phyloP scores from a whole-genome alignment of 2,888 invertebrate species.

The Nymphalis urticae region DNA sequence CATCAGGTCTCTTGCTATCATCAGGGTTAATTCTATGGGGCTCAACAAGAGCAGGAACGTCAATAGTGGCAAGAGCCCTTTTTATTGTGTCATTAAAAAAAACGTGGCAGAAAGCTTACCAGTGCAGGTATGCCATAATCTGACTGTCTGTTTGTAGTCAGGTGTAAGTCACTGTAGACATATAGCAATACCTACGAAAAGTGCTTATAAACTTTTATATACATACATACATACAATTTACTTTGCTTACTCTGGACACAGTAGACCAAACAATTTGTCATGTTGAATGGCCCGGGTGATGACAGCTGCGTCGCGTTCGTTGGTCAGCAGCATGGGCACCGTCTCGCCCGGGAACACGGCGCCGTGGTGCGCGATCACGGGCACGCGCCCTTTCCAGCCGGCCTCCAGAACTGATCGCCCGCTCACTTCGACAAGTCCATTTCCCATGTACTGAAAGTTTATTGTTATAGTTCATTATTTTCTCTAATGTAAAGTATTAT shows the following conservation, averaged over 20 bases:
- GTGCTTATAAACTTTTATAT: neutral
- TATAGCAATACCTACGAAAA: neutral
- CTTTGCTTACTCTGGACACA: slow-evolving; percentile 66
- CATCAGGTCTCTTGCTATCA: no score
- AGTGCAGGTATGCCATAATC: no score
- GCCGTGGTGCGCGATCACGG: slow-evolving; percentile 61
- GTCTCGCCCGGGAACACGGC: slow-evolving; percentile 76
- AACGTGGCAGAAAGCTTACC: no score
- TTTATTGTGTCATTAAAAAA: no score
- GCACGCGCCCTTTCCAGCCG: slow-evolving; percentile 67
- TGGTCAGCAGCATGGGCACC: slow-evolving; percentile 68
- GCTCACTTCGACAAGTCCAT: slow-evolving; percentile 51
- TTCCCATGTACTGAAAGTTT: slow-evolving; percentile 66
- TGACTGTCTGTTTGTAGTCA: no score
- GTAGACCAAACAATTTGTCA: slow-evolving; percentile 67
- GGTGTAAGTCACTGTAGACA: no score
- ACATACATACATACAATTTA: no score
- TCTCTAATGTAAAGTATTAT: neutral
- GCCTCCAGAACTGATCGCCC: slow-evolving; percentile 67
- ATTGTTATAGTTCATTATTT: neutral
- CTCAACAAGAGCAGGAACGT: no score
- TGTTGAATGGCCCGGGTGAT: slow-evolving; percentile 49
- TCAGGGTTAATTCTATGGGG: no score
- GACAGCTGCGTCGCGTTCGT: slow-evolving; percentile 50
- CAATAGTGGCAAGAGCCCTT: no score